Evolutionary conservation across 1,140 invertebrate genomes (phyloP), one percentile per base, ranked within the genome.

Genomic region (Oscheius sp.): DNA sequence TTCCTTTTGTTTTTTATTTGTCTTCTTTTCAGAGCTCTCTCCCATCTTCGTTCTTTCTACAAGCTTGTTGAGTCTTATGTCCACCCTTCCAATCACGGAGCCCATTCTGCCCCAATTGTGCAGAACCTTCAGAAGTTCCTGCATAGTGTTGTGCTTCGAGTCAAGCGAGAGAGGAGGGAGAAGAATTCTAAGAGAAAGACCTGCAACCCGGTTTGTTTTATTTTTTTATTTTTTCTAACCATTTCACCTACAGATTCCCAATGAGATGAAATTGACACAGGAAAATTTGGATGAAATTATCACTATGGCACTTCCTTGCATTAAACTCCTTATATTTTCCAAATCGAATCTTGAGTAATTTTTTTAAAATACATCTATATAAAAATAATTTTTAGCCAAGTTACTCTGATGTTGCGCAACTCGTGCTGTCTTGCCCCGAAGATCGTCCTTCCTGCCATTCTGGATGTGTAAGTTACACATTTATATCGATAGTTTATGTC

Each of bases 81-180:
- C 79, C 91, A 96, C 86, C 92, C 92, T 62, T 93, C 93, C 0
- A 96, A 96, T 85, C 83, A 86, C 69, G 93, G 93, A 13, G 86
- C 88, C 29, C 95, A 93, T 91, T 88, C 90, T 26, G 35, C 42
- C 29, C 58, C 46, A 26, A 59, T 74, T 18, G 42, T 74, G 28
- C 36, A 36, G 15, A 28, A 68, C 2, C 46, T 74, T 10, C 61
- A 73, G 4, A 71, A 71, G 61, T 63, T 77, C n/a, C 32, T 64
- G n/a, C 62, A 42, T 2, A 64, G 69, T 18, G 72, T 83, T 52
- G 18, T 82, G 2, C 63, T 76, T 36, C 76, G 83, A 32, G 61
- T 83, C 1, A 61, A 72, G 20, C 68, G 83, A 13, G 82, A 83
- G 68, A 70, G 82, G 23, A 34, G 31, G 15, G 46, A 71, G 42